Percentiles rank a stretch among this genome's conserved stretches.
phyloP scores from a whole-genome alignment of 1,140 invertebrate genomes.

The Leptinotarsa undecemlineata region DNA sequence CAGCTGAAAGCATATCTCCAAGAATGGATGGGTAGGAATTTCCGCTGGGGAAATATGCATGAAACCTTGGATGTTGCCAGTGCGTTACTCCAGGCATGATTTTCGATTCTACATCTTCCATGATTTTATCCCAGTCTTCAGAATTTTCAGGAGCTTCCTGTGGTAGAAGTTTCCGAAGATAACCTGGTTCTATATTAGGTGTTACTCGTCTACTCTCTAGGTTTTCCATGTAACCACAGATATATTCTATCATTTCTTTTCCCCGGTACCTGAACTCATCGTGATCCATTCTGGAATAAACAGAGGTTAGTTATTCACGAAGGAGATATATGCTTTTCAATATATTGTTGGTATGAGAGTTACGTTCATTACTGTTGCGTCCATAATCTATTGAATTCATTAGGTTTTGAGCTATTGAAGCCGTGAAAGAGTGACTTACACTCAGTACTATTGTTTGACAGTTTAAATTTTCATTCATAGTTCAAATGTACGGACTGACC shows the following conservation, averaged over 20 bases:
- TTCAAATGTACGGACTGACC: too few relatives aligned
- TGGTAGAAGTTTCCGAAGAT: slow-evolving; percentile 83
- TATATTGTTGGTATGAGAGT: background rate
- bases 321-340: background rate
- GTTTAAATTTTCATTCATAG: too few relatives aligned
- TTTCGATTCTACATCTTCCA: slow-evolving; percentile 91
- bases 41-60: slow-evolving; percentile 98
- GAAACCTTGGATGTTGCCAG: slow-evolving; percentile 99
- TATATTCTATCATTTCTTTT: slow-evolving; percentile 98
- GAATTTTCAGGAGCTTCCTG: slow-evolving; percentile 80
- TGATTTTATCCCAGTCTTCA: slow-evolving; percentile 90
- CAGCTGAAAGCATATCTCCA: slow-evolving; percentile 96
- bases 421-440: too few relatives aligned
- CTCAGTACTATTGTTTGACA: too few relatives aligned
- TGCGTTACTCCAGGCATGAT: slow-evolving; percentile 99
- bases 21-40: slow-evolving; percentile 97
- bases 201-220: slow-evolving; percentile 82
- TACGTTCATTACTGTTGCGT: background rate
- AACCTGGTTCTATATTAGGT: slow-evolving; percentile 89
- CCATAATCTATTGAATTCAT: too few relatives aligned
- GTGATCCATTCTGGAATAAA: slow-evolving; percentile 72
- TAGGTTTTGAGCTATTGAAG: too few relatives aligned
- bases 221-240: slow-evolving; percentile 92
- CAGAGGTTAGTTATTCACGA: background rate
- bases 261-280: slow-evolving; percentile 87